These are phyloP conservation scores for Sebastes kiyomatsui DNA, from an alignment of 2,797 vertebrate species.

Conservation along the genomic window DNA sequence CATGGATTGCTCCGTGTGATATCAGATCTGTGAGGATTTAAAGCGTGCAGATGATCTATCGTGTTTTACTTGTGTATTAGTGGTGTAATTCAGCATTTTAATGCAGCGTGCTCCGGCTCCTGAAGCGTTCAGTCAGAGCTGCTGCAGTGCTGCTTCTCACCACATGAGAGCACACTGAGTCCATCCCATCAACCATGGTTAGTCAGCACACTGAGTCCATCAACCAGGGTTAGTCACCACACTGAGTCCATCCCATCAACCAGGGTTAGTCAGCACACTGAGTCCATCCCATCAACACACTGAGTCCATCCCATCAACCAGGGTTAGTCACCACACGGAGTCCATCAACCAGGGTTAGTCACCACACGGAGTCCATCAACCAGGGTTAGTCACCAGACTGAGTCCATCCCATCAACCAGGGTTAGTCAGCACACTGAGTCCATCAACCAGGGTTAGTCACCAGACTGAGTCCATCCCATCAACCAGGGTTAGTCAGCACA, in stretches of 20 bases:
- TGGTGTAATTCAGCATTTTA: slow-evolving; percentile 43
- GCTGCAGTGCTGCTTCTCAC: slow-evolving; percentile 3
- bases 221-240: not conserved
- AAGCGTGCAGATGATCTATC: slow-evolving; percentile 46
- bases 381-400: too few species aligned
- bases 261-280: too few species aligned
- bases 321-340: too few species aligned
- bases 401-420: not conserved
- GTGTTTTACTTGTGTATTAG: slow-evolving; percentile 53
- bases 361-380: too few species aligned
- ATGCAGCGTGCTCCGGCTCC: slow-evolving; percentile 16
- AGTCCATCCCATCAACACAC: too few species aligned
- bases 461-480: not conserved
- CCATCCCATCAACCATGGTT: not conserved
- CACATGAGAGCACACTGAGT: slow-evolving; percentile 60
- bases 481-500: too few species aligned
- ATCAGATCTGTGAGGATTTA: slow-evolving; percentile 45
- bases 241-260: too few species aligned
- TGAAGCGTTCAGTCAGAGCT: slow-evolving; percentile 7
- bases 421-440: not conserved
- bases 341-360: too few species aligned
- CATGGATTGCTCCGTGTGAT: slow-evolving; percentile 52
- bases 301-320: too few species aligned
- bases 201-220: not conserved
- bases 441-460: not conserved